phyloP scores from a whole-genome alignment of 1,140 invertebrate genomes.

The Orchesella cincta region DNA sequence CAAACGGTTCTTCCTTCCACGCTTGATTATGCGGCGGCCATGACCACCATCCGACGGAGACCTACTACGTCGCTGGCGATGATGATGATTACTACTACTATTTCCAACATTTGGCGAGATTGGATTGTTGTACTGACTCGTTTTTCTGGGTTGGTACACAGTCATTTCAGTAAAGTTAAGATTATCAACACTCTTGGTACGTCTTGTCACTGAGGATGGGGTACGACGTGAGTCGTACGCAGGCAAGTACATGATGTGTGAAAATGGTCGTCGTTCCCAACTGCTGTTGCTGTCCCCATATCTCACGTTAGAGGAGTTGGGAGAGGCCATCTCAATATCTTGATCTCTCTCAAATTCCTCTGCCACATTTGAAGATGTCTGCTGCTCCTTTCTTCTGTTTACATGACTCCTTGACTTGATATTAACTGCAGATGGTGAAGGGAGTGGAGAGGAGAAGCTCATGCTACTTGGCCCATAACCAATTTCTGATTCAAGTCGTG shows the following conservation, averaged over 20 bases:
- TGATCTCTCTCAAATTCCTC: slow-evolving; percentile 32
- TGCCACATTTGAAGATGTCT: not conserved
- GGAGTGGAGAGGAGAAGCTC: slow-evolving; percentile 39
- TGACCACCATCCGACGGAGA: slow-evolving; percentile 2
- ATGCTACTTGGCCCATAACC: slow-evolving; percentile 50
- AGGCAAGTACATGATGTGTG: slow-evolving; percentile 78
- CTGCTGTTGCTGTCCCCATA: slow-evolving; percentile 19
- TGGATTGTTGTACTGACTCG: slow-evolving; percentile 9
- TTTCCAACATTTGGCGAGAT: slow-evolving; percentile 2
- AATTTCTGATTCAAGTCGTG: slow-evolving; percentile 46
- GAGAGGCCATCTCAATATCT: slow-evolving; percentile 22
- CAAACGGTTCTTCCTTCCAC: slow-evolving; percentile 29
- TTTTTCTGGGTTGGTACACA: slow-evolving; percentile 13
- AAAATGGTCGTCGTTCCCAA: slow-evolving; percentile 57
- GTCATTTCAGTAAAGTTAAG: slow-evolving; percentile 32
- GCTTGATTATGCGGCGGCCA: not conserved
- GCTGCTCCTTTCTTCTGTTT: slow-evolving; percentile 4
- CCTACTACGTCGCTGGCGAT: not conserved
- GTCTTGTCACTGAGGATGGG: slow-evolving; percentile 32
- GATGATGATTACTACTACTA: not conserved
- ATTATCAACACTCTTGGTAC: slow-evolving; percentile 51
- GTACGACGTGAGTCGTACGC: slow-evolving; percentile 60
- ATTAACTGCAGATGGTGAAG: slow-evolving; percentile 8
- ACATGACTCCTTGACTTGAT: slow-evolving; percentile 5
- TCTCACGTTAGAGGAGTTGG: not conserved